phyloP scores from a whole-genome alignment of 2,888 invertebrate species.

The Dioctria rufipes region DNA sequence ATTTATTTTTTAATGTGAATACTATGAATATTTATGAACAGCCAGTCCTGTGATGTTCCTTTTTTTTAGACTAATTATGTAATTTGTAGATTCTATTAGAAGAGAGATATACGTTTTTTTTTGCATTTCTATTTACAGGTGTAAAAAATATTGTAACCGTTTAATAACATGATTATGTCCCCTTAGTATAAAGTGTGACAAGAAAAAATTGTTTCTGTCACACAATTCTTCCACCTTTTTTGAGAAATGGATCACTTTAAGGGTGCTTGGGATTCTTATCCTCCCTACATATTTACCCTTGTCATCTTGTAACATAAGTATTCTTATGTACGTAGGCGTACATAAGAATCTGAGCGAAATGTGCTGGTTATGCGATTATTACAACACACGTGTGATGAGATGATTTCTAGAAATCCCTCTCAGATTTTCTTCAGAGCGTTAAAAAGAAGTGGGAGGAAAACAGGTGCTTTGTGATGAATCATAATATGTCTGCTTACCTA shows the following conservation, averaged over 20 bases:
- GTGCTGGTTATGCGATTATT: conserved; percentile 32
- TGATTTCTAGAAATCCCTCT: conserved; percentile 24
- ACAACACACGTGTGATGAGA: conserved; percentile 27
- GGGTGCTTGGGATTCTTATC: neutral
- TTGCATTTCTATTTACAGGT: no score
- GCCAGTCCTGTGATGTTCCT: neutral
- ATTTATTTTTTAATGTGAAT: neutral
- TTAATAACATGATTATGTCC: neutral
- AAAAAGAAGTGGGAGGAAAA: neutral
- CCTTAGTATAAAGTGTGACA: neutral
- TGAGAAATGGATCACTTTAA: neutral
- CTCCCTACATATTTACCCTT: neutral
- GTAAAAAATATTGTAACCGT: no score
- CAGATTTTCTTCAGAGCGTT: neutral
- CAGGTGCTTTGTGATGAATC: conserved; percentile 18
- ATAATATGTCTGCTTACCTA: neutral
- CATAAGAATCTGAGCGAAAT: conserved; percentile 21
- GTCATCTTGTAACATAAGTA: conserved; percentile 9
- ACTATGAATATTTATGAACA: neutral
- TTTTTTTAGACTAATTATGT: neutral
- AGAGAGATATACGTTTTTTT: no score
- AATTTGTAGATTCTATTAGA: no score
- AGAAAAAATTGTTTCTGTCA: neutral
- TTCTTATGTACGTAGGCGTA: neutral
- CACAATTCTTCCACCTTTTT: neutral